phyloP scores from a whole-genome alignment of 37 sponge, comb jelly and placozoan species.

The Halisarca cf. caerulea region DNA sequence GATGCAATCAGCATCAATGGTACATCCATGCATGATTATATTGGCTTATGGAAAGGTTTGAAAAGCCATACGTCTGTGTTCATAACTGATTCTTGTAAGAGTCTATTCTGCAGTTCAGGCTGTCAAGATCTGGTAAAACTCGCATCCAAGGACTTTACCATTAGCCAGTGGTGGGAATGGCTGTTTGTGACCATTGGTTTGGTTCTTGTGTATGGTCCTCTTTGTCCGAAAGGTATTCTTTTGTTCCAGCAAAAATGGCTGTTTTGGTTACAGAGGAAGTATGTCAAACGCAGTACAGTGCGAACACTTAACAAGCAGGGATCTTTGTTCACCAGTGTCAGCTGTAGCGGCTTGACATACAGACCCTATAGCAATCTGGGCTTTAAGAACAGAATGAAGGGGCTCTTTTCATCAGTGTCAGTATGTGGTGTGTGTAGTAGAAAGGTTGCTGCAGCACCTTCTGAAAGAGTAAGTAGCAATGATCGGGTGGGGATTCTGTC shows the following conservation, averaged over 20 bases:
- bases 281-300: not conserved
- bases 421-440: not conserved
- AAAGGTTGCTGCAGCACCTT: not conserved
- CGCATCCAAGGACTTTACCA: not conserved
- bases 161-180: slow-evolving; percentile 8
- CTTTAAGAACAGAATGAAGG: not conserved
- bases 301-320: not conserved
- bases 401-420: not conserved
- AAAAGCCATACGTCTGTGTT: slow-evolving; percentile 13
- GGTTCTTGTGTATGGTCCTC: slow-evolving; percentile 35
- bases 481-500: too few species aligned
- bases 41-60: slow-evolving; percentile 55
- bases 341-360: slow-evolving; percentile 52
- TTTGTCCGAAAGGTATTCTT: slow-evolving; percentile 28
- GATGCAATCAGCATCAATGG: slow-evolving; percentile 6
- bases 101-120: slow-evolving; percentile 35
- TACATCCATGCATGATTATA: slow-evolving; percentile 21
- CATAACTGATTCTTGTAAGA: slow-evolving; percentile 39
- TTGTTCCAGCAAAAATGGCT: slow-evolving; percentile 55
- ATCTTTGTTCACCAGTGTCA: slow-evolving; percentile 25
- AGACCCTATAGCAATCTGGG: not conserved
- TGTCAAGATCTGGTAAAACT: slow-evolving; percentile 43
- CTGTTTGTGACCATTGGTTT: slow-evolving; percentile 12
- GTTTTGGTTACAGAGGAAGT: slow-evolving; percentile 42
- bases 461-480: not conserved